Percentiles rank a stretch among this genome's conserved stretches.
Conservation (phyloP, 1,140 invertebrate genomes). For the Procambarus clarkii region DNA sequence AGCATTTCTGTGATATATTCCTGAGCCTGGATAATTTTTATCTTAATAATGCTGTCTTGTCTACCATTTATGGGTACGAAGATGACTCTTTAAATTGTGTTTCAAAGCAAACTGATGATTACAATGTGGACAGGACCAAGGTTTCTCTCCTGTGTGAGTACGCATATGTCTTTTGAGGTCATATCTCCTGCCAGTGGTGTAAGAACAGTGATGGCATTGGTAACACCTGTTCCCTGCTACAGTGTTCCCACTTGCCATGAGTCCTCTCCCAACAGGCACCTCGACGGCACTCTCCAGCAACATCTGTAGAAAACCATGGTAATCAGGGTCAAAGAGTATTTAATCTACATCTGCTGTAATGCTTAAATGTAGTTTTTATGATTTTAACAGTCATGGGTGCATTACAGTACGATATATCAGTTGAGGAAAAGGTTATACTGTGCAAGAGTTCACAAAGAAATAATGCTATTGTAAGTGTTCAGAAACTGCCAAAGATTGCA, state of each 20-base stretch:
- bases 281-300: slow-evolving; percentile 1
- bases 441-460: no score
- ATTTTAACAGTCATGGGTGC: neutral
- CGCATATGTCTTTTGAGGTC: slow-evolving; percentile 52
- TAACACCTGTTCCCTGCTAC: neutral
- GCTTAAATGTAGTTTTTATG: neutral
- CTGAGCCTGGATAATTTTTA: neutral
- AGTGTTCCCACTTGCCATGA: neutral
- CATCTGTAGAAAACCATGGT: slow-evolving; percentile 23
- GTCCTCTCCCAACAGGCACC: neutral
- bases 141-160: slow-evolving; percentile 49
- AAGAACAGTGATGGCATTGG: slow-evolving; percentile 31
- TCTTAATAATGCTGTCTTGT: neutral
- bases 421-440: no score
- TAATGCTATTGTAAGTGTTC: no score
- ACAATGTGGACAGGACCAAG: slow-evolving; percentile 44
- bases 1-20: neutral
- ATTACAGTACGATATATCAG: neutral
- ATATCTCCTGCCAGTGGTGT: slow-evolving; percentile 32
- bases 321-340: slow-evolving; percentile 5
- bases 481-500: no score
- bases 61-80: slow-evolving; percentile 30
- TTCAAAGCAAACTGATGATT: slow-evolving; percentile 48
- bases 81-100: slow-evolving; percentile 52
- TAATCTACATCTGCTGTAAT: neutral